Evolutionary conservation across 1,140 invertebrate genomes (phyloP), one percentile per base, ranked within the genome.

Genomic region (Onthophagus taurus): DNA sequence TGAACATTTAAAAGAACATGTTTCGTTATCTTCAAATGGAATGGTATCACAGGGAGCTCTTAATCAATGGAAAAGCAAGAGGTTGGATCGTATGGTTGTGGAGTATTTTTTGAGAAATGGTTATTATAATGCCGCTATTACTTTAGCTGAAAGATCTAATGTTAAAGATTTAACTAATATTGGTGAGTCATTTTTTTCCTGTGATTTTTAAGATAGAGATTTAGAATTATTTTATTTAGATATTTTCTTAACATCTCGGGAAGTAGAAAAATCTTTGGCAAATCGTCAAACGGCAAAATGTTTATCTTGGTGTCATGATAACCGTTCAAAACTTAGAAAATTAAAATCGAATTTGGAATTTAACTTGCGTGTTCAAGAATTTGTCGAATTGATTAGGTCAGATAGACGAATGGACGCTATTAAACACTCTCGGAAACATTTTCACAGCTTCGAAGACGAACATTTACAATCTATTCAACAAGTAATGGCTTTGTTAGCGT

Each of bases 261-360:
- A 94, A 62, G 89, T 97, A 0, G 85, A 89, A 59, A 74, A 76
- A 29, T 85, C 83, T 48, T 64, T 98, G 20, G 65, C 72, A 0
- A 77, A 77, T 43, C 79, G 81, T 42, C 89, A 96, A 62, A 95
- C 91, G 4, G 70, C 73, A 3, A 86, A 88, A 54, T 96, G 93
- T 61, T 73, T 97, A n/a, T 74, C 82, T 36, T 99, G 95, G 95
- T 97, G 94, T 62, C 84, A 91, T 57, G 95, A 98, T 57, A 97
- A 99, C 70, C 86, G 90, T 62, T 95, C 91, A 3, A 97, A 97
- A 63, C 72, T 97, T 33, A 73, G 92, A 31, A 97, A 96, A 70
- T 75, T 95, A 39, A 88, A 89, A 57, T 88, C 84, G 14, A 86
- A 77, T 18, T 83, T 90, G 75, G 86, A 89, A 64, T 96, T 96